Evolutionary conservation across 2,797 vertebrate species (phyloP), one percentile per base, ranked within the genome.

Genomic region (Poeciliopsis infans): DNA sequence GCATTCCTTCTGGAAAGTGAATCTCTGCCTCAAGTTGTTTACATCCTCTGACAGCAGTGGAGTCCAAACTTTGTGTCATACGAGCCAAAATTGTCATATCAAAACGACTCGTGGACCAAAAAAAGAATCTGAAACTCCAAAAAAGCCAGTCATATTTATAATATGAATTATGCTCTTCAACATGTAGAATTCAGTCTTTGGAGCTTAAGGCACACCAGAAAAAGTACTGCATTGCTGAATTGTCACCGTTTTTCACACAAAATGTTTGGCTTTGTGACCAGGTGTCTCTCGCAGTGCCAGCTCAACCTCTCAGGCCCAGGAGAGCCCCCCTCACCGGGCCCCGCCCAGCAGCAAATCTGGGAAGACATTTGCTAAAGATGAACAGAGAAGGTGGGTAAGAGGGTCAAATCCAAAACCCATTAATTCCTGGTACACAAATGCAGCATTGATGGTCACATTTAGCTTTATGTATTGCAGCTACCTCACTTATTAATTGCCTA

Each of bases 311-410:
- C 75, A 15, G 45, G 84, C 84, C 47, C 82, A 84, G 79, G 81
- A 84, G 79, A 83, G 72, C 68, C 64, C 74, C 57, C 86, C 86
- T 55, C 76, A 68, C 0, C 59, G 2, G 23, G 15, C 85, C 66
- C 77, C 78, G 8, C 59, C 85, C 68, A 74, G 39, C 20, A 8
- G 75, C 43, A 81, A 81, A 70, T 74, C 85, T 45, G 83, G 71
- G 75, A 91, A 88, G 82, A 75, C 90, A 6, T 79, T 80, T 2
- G 31, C 79, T 1, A 89, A 91, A 64, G 94, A 94, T 5, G 93
- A 95, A 28, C 91, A 92, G 75, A 92, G 49, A 68, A 93, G 87
- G 91, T 94, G 82, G 28, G 92, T 89, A 31, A 11, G 76, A 33
- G 3, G n/a, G 41, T 51, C 23, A 33, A 2, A 6, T 23, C n/a